Conservation (phyloP, 2,113 vertebrate species). For the Pyrgilauda ruficollis region DNA sequence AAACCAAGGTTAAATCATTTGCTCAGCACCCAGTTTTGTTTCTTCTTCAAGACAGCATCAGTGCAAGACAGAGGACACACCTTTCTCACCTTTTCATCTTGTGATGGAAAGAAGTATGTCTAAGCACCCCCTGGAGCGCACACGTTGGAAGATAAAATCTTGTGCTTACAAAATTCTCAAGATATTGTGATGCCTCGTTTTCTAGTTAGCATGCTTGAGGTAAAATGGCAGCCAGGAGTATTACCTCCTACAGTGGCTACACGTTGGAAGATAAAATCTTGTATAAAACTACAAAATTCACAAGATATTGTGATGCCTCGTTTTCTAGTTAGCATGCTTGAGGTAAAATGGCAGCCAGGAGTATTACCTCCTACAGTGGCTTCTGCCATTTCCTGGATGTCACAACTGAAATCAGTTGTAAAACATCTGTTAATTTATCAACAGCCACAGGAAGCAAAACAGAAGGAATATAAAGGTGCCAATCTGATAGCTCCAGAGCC, state of each 20-base stretch:
- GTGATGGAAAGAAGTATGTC: neutral
- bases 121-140: neutral
- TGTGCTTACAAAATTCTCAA: neutral
- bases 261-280: neutral
- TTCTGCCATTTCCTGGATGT: neutral
- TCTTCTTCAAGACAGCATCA: neutral
- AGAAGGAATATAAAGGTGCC: neutral
- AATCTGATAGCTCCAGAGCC: neutral
- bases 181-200: neutral
- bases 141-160: neutral
- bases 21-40: neutral
- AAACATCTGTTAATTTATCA: neutral
- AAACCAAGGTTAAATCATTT: neutral
- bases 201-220: neutral
- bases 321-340: neutral
- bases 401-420: neutral
- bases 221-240: neutral
- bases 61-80: neutral
- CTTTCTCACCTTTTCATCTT: neutral
- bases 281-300: neutral
- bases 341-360: neutral
- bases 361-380: neutral
- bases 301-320: neutral
- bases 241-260: neutral
- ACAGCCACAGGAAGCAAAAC: neutral